These are phyloP conservation scores for Anaspis maculata DNA, from an alignment of 2,888 invertebrate species.

Conservation along the genomic window DNA sequence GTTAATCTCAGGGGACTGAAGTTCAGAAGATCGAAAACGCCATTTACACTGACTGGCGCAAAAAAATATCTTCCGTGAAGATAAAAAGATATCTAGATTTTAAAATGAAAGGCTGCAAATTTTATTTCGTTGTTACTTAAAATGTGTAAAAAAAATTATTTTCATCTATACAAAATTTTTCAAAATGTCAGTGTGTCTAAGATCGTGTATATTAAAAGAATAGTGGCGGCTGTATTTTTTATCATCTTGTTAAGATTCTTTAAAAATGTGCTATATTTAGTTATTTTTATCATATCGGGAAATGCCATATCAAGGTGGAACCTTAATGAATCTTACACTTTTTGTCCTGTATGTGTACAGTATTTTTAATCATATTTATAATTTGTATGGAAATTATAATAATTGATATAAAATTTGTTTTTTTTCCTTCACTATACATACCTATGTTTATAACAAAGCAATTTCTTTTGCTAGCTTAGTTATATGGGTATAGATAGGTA, in stretches of 20 bases:
- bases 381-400: conserved; percentile 74
- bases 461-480: too few relatives aligned
- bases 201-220: conserved; percentile 26
- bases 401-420: conserved; percentile 32
- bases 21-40: too few relatives aligned
- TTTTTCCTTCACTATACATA: too few relatives aligned
- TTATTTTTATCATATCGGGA: conserved; percentile 40
- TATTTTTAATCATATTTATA: conserved; percentile 75
- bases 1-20: too few relatives aligned
- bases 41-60: conserved; percentile 30
- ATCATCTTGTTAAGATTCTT: conserved; percentile 32
- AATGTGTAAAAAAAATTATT: conserved; percentile 27
- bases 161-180: conserved; percentile 4
- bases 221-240: conserved; percentile 37
- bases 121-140: conserved; percentile 18
- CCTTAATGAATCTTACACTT: conserved; percentile 37
- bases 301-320: conserved; percentile 42
- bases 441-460: too few relatives aligned
- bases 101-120: neutral
- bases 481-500: too few relatives aligned
- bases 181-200: conserved; percentile 35
- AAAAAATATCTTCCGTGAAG: conserved; percentile 41
- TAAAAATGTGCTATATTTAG: conserved; percentile 37
- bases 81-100: conserved; percentile 17
- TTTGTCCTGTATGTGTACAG: conserved; percentile 57